Evolutionary conservation across 1,140 invertebrate genomes (phyloP).

Genomic region (Hyles vespertilio): DNA sequence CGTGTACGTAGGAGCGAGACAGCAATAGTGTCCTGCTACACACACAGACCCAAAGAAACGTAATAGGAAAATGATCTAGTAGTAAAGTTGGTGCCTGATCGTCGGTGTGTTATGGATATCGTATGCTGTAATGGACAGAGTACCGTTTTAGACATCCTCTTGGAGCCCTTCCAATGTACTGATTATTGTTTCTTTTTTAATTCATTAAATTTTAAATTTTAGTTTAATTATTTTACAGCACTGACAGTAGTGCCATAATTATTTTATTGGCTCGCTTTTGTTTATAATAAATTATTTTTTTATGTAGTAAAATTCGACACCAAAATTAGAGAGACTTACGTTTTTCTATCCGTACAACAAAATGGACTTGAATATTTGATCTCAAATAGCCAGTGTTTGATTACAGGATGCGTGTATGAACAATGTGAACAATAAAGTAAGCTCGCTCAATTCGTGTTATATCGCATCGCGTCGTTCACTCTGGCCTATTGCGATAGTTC

Average conservation of each 20-base stretch:
- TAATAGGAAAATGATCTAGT: slow-evolving; percentile 61
- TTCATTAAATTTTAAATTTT: slow-evolving; percentile 53
- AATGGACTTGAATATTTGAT: slow-evolving; percentile 62
- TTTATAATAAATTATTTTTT: slow-evolving; percentile 49
- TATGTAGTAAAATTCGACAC: slow-evolving; percentile 70
- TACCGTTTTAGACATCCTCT: slow-evolving; percentile 34
- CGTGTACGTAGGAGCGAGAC: neutral
- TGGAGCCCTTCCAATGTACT: slow-evolving; percentile 68
- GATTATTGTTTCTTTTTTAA: slow-evolving; percentile 62
- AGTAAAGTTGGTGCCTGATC: slow-evolving; percentile 71
- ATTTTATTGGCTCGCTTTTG: slow-evolving; percentile 61
- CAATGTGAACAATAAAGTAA: slow-evolving; percentile 15
- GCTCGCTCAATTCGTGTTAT: slow-evolving; percentile 23
- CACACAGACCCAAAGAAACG: slow-evolving; percentile 43
- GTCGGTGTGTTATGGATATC: slow-evolving; percentile 38
- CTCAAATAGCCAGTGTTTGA: slow-evolving; percentile 46
- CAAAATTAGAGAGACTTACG: slow-evolving; percentile 64
- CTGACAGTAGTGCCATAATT: slow-evolving; percentile 68
- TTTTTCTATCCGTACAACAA: slow-evolving; percentile 39
- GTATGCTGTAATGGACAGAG: slow-evolving; percentile 26
- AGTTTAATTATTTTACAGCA: slow-evolving; percentile 66
- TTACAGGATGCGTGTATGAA: slow-evolving; percentile 13
- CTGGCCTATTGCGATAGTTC: slow-evolving; percentile 44
- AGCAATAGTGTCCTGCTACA: neutral
- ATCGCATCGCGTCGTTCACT: slow-evolving; percentile 8